Base-by-base conservation (phyloP, 2,888 invertebrate genomes). In the Hirtodrosophila confusa region DNA sequence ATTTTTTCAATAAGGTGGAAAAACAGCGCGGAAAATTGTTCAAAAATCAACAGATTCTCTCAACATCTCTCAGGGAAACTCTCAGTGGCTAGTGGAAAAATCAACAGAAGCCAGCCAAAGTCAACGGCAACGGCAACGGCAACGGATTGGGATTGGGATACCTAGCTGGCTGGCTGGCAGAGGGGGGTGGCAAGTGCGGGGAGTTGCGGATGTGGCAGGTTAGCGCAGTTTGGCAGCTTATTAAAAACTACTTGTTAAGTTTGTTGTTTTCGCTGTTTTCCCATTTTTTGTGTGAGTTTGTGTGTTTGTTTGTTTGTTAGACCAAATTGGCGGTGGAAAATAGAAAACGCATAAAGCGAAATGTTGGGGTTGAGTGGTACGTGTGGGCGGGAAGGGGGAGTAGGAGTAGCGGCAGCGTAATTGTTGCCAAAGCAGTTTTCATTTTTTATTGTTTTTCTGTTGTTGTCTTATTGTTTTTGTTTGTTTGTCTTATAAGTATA, bases 191-290 rank as follows among this genome's bases (percentile, higher is more conserved):
- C 10, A 6, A 17, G 17, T 17, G 1, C 17, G 17, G 17, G 17
- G 17, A 17, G 17, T 17, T 1, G 24, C n/a, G 11, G 29, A 17
- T 53, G 48, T 41, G 54, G 41, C 23, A 29, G 54, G 31, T 50
- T 63, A 39, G 57, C 17, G 43, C 53, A 67, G 74, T 72, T 76
- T 67, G 57, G 69, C 47, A 75, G 76, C 76, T 77, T 79, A 77
- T 77, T 77, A 77, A 77, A 79, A 77, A 79, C 64, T 72, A 77
- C 79, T 77, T 77, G 76, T 75, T 71, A 77, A 75, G 79, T 77
- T 79, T 75, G 65, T 78, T 75, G 78, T 65, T 77, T 77, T 64
- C 55, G 41, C 53, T 67, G 54, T 63, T 63, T 67, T 58, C 45
- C 33, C n/a, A 4, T 17, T 40, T 47, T 50, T 57, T 41, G n/a